Conservation (phyloP, 2,113 vertebrate species). For the Bubalus kerabau region DNA sequence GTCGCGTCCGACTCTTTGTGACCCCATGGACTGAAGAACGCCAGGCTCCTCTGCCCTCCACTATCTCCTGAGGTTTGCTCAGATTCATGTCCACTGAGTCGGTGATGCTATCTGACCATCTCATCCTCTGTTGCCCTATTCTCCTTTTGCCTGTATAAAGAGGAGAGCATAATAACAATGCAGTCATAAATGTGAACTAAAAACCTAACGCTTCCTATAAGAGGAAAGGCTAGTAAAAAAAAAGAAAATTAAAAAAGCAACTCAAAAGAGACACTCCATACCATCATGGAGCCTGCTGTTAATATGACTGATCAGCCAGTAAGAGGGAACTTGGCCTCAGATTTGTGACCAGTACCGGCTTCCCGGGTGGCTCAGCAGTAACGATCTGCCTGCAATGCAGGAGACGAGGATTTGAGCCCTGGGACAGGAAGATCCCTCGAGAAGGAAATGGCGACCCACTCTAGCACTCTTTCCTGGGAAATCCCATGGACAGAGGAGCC, state of each 20-base stretch:
- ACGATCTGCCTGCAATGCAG: neutral
- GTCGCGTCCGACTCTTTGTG: neutral
- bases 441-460: neutral
- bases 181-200: neutral
- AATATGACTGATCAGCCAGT: neutral
- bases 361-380: neutral
- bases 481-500: neutral
- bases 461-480: neutral
- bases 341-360: neutral
- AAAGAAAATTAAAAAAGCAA: neutral
- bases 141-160: neutral
- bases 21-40: accelerated
- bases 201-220: neutral
- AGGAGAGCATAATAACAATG: neutral
- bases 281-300: neutral
- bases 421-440: neutral
- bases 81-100: neutral
- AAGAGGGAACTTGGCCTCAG: neutral
- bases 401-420: neutral
- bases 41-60: neutral
- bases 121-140: neutral
- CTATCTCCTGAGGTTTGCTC: neutral
- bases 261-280: neutral
- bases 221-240: neutral
- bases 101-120: neutral